Evolutionary conservation across 2,113 vertebrate species (phyloP), one percentile per base, ranked within the genome.

Genomic region (Pseudonaja textilis): DNA sequence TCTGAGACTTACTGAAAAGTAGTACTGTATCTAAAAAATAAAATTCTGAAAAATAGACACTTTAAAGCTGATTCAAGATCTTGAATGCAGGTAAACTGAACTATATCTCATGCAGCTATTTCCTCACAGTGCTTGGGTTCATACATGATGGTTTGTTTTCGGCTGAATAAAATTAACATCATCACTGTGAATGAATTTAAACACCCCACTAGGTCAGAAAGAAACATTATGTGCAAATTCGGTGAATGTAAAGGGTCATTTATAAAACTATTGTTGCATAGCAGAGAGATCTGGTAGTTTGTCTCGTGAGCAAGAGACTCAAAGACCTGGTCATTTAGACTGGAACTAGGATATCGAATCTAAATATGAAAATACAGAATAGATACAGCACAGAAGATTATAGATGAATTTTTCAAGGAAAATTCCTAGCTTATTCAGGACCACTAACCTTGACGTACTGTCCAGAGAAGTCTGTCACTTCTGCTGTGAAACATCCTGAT

Each of bases 401-500:
- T 7, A 0, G 14, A 95, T 55, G 45, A 42, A 3, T 23, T 18
- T 64, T 59, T 92, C 12, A 74, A 89, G 85, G n/a, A 0, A 81
- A 93, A 9, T 0, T 69, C 2, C 6, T 2, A 45, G 34, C 39
- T 85, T 56, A 85, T 92, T 20, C 9, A 85, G 25, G 87, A 91
- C 39, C 94, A 96, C 98, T 95, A 90, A 99, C 99, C 99, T 99
- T 99, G 96, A 99, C 99, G 87, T 99, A 99, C 93, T 99, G 99
- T 95, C 99, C 99, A n/a, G 94, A 96, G 92, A 99, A 99, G 96
- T 99, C 98, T 25, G 98, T 94, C 96, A 99, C 99, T 96, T 99
- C 99, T 16, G 98, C 95, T 88, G 99, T 99, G 97, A 99, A 99
- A 96, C 98, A 98, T 93, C 99, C 99, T 0, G 99, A 99, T 1